Percentiles rank a stretch among this genome's conserved stretches.
These are phyloP conservation scores for Panagrolaimus sp. DNA, from an alignment of 1,140 invertebrate genomes.

Conservation along the genomic window DNA sequence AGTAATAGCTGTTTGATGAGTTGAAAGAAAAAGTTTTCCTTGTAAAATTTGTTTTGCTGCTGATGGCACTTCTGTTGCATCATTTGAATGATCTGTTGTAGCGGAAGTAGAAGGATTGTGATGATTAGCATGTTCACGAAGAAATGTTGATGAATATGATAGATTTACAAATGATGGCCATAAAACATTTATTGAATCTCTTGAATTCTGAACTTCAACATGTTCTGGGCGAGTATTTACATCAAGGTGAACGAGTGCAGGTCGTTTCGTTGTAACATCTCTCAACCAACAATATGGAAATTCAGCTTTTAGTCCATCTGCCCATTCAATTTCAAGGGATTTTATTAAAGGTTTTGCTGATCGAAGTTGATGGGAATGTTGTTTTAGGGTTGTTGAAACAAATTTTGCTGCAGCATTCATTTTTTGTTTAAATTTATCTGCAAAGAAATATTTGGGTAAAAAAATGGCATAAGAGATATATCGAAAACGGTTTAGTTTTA, in stretches of 20 bases:
- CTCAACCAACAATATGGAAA: conserved; percentile 35
- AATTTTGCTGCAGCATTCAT: background rate
- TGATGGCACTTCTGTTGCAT: background rate
- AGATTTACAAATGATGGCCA: conserved; percentile 18
- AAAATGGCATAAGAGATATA: too few relatives aligned
- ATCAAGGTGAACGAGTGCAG: conserved; percentile 32
- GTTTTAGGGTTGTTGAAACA: background rate
- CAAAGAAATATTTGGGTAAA: too few relatives aligned
- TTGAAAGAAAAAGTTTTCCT: conserved; percentile 4
- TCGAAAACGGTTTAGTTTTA: too few relatives aligned
- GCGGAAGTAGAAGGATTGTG: background rate
- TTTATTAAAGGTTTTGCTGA: background rate
- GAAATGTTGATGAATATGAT: conserved; percentile 32
- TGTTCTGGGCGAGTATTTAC: conserved; percentile 28
- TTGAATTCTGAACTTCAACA: conserved; percentile 19
- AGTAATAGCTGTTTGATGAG: conserved; percentile 11
- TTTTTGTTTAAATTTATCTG: background rate
- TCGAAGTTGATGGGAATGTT: background rate
- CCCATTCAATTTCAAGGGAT: conserved; percentile 35
- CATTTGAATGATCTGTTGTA: background rate
- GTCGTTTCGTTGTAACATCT: conserved; percentile 28
- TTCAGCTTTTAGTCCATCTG: conserved; percentile 30
- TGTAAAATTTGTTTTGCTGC: background rate
- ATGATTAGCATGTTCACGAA: conserved; percentile 28
- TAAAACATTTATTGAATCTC: conserved; percentile 23